phyloP scores from a whole-genome alignment of 2,797 vertebrate species.

The Sylvilagus floridanus region DNA sequence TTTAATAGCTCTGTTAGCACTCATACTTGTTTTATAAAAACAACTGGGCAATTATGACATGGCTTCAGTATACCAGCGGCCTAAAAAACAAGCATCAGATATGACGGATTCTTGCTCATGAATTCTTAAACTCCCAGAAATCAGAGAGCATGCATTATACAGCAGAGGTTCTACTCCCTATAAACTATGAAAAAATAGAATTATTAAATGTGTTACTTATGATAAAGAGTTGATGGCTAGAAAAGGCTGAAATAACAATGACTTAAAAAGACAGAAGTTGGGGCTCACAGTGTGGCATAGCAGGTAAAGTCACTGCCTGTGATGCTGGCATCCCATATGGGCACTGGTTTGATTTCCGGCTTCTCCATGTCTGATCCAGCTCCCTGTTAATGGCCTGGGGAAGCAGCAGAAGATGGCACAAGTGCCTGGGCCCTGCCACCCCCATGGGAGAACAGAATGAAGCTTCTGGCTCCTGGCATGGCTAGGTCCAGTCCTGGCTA shows the following conservation, averaged over 20 bases:
- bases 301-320: too few relatives aligned
- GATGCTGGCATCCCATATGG: too few relatives aligned
- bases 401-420: too few relatives aligned
- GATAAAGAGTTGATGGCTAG: background rate
- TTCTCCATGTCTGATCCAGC: too few relatives aligned
- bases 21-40: constrained; percentile 39
- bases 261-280: background rate
- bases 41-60: background rate
- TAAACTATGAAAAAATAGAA: background rate
- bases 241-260: background rate
- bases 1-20: background rate
- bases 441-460: too few relatives aligned
- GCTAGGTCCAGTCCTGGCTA: too few relatives aligned
- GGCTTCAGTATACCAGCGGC: background rate
- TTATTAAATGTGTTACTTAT: background rate
- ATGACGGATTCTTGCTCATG: background rate
- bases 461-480: too few relatives aligned
- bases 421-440: too few relatives aligned
- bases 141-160: background rate
- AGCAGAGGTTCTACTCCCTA: background rate
- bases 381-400: too few relatives aligned
- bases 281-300: too few relatives aligned
- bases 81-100: constrained; percentile 10
- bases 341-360: too few relatives aligned
- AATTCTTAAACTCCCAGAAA: constrained; percentile 42